Base-by-base conservation (phyloP, 2,888 invertebrate species). In the Noctua janthe region DNA sequence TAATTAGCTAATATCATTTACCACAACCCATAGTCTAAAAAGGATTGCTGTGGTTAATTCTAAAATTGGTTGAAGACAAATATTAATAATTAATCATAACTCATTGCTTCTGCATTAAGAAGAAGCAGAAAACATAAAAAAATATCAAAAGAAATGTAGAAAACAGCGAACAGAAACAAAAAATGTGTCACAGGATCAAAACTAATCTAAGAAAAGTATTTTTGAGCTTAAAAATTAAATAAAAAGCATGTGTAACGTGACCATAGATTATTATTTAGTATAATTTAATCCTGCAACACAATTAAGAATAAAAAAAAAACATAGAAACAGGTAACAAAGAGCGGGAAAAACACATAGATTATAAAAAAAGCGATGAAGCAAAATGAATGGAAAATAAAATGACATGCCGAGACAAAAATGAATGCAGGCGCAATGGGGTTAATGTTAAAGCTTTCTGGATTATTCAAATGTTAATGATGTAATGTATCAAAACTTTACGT, bases 391-490 rank as follows among this genome's bases (percentile, higher is more conserved):
- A 92, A 88, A 83, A 76, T 81, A 71, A 85, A 90, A 88, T 87
- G 76, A 69, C 94, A 94, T 94, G 93, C 94, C 88, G 89, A 88
- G 77, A 88, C 77, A 80, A 79, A 80, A 79, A 92, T 91, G 91
- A 94, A 96, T 96, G 97, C 97, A 97, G 97, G 94, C 91, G 96
- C 97, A 97, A 97, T 96, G 96, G 89, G 87, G 94, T 94, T 94
- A 92, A 88, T 89, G 89, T 92, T 92, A 94, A 91, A 94, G 93
- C 92, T 90, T 91, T 91, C 89, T 85, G 80, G 81, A 77, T 88
- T 87, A 87, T 74, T 83, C 81, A 88, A 86, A 88, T 92, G 93
- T 95, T 94, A 94, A 94, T 94, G 92, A 93, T 90, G 92, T 87
- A 87, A 92, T 90, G 92, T 87, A 85, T 82, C 81, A 90, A 82